phyloP scores from a whole-genome alignment of 2,797 vertebrate species.

The Myotis daubentonii region DNA sequence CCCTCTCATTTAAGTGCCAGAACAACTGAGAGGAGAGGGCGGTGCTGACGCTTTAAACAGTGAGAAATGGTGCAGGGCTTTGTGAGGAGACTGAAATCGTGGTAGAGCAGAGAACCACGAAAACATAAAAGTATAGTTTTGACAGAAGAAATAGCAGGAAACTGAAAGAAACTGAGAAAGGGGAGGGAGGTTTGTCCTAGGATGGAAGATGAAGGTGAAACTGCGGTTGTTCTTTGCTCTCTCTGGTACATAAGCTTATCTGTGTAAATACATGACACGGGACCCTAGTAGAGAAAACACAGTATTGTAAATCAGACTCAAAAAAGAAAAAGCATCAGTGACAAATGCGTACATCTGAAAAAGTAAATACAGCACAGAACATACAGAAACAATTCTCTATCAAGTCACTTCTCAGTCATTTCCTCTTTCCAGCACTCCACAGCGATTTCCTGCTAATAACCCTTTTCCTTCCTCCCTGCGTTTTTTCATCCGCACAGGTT shows the following conservation, averaged over 20 bases:
- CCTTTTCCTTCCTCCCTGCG: background rate
- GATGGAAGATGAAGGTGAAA: fast-evolving
- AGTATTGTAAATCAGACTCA: background rate
- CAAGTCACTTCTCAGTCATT: conserved; percentile 63
- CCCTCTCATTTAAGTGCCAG: background rate
- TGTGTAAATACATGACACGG: background rate
- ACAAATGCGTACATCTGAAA: background rate
- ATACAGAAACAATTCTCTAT: conserved; percentile 75
- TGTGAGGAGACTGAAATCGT: background rate
- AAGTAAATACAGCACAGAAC: conserved; percentile 32
- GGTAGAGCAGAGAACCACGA: background rate
- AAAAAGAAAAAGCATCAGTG: background rate
- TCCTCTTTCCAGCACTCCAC: conserved; percentile 43
- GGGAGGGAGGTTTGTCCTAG: background rate
- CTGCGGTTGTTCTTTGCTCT: background rate
- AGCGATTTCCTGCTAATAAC: background rate
- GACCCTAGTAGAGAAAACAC: background rate
- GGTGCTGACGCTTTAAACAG: background rate
- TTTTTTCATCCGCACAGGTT: background rate
- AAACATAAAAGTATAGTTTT: background rate
- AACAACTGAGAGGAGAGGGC: background rate
- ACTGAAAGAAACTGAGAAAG: background rate
- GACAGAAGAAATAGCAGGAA: background rate
- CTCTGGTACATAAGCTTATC: background rate
- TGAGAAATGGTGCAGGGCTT: background rate